Evolutionary conservation across 2,113 vertebrate species (phyloP).

Genomic region (Oreocharis arfaki): DNA sequence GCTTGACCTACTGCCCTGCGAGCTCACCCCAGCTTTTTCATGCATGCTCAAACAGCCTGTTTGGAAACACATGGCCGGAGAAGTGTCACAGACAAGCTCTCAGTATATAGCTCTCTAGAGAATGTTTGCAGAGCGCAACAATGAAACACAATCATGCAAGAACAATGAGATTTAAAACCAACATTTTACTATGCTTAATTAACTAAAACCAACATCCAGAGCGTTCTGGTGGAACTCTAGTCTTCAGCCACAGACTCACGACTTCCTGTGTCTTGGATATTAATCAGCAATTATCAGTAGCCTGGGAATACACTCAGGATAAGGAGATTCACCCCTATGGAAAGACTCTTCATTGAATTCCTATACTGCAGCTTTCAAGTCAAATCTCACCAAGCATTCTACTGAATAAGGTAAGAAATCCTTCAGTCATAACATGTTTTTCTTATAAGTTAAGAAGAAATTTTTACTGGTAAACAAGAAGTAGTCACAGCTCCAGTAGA

Average conservation of each 20-base stretch:
- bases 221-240: neutral
- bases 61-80: neutral
- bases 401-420: neutral
- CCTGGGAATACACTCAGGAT: neutral
- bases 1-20: slow-evolving; percentile 16
- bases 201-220: slow-evolving; percentile 18
- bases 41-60: neutral
- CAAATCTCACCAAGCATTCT: neutral
- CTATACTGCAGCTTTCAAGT: neutral
- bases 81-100: slow-evolving; percentile 45
- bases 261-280: neutral
- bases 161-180: slow-evolving; percentile 7
- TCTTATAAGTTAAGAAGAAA: neutral
- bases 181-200: neutral
- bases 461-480: neutral
- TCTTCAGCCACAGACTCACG: neutral
- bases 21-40: neutral
- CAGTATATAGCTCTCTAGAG: slow-evolving; percentile 44
- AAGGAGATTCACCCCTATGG: neutral
- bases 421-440: neutral
- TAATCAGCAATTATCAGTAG: neutral
- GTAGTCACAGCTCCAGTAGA: neutral
- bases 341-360: neutral
- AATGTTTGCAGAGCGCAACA: neutral
- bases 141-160: neutral